A percentile compares a stretch with the other conserved stretches of the same genome.
Evolutionary conservation across 1,140 invertebrate species (phyloP).

Genomic region (Battus philenor): DNA sequence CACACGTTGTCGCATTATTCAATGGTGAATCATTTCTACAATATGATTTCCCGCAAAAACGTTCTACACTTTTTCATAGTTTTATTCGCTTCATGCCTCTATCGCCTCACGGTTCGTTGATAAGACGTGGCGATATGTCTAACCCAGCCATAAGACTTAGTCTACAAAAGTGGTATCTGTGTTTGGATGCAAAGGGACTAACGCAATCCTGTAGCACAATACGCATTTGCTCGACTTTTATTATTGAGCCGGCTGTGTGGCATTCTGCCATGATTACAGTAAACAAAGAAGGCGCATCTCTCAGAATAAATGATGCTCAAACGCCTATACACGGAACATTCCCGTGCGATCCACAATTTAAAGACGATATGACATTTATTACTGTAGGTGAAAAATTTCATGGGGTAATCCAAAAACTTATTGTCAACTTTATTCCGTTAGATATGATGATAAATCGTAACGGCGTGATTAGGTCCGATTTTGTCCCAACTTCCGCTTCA

Average conservation of each 20-base stretch:
- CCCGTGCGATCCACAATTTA: slow-evolving; percentile 51
- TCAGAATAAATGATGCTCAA: slow-evolving; percentile 47
- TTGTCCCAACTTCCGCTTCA: slow-evolving; percentile 35
- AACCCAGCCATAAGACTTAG: slow-evolving; percentile 40
- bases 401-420: slow-evolving; percentile 57
- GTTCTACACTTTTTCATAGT: slow-evolving; percentile 53
- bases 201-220: slow-evolving; percentile 39
- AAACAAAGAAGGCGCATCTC: slow-evolving; percentile 39
- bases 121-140: slow-evolving; percentile 37
- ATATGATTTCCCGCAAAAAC: slow-evolving; percentile 46
- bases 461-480: slow-evolving; percentile 23
- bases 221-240: slow-evolving; percentile 38
- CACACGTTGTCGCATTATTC: slow-evolving; percentile 44
- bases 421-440: slow-evolving; percentile 57
- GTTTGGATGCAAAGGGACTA: slow-evolving; percentile 47
- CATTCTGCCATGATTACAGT: slow-evolving; percentile 48
- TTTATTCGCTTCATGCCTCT: slow-evolving; percentile 57
- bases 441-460: slow-evolving; percentile 32
- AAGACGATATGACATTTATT: slow-evolving; percentile 42
- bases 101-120: slow-evolving; percentile 51
- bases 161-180: slow-evolving; percentile 59
- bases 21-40: slow-evolving; percentile 55
- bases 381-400: slow-evolving; percentile 51
- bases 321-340: slow-evolving; percentile 35
- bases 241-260: slow-evolving; percentile 45